Conservation (phyloP, 2,113 vertebrate genomes). For the Gallinago media region DNA sequence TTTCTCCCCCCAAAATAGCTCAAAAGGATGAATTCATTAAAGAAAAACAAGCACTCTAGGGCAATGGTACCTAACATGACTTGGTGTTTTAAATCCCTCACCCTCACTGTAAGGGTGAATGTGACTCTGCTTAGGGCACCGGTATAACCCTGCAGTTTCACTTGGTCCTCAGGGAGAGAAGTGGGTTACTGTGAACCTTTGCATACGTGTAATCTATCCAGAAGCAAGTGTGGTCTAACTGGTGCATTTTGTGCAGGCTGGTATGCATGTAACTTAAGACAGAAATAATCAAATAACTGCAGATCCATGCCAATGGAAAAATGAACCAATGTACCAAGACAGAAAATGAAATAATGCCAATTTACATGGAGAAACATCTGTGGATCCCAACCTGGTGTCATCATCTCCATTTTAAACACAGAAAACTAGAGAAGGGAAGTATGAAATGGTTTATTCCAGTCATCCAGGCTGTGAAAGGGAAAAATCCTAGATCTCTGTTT, state of each 20-base stretch:
- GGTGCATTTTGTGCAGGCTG: not conserved
- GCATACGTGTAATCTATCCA: not conserved
- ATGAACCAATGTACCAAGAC: not conserved
- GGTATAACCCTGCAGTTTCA: not conserved
- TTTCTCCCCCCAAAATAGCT: not conserved
- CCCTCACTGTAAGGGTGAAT: not conserved
- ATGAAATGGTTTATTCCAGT: not conserved
- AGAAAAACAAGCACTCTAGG: slow-evolving; percentile 30
- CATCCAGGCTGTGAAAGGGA: not conserved
- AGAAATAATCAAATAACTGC: not conserved
- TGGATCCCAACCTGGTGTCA: rapidly evolving
- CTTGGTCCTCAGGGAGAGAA: not conserved
- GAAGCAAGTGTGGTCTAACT: not conserved
- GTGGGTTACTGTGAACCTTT: not conserved
- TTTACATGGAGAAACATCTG: not conserved
- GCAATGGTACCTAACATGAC: not conserved
- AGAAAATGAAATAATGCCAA: not conserved
- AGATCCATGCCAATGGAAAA: not conserved
- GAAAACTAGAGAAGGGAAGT: not conserved
- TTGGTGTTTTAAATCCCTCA: not conserved
- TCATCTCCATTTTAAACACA: not conserved
- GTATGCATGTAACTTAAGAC: not conserved
- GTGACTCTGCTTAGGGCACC: not conserved
- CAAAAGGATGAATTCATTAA: slow-evolving; percentile 56
- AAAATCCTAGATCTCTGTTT: not conserved